Percentiles rank a stretch among this genome's conserved stretches.
Conservation (phyloP, 2,113 vertebrate species). For the Ardeotis arabs region DNA sequence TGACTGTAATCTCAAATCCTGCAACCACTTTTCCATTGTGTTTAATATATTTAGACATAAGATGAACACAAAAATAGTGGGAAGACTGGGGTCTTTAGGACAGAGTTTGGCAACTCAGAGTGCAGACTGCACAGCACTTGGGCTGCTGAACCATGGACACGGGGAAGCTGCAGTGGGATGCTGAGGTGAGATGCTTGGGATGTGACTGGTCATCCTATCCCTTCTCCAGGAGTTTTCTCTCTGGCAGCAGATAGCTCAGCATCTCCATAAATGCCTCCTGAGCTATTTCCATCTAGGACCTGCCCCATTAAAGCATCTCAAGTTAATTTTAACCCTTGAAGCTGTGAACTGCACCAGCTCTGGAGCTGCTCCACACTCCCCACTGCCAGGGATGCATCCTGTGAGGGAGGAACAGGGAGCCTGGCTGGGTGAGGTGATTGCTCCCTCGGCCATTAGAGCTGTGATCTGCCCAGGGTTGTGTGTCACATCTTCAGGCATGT, state of each 20-base stretch:
- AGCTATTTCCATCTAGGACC: background rate
- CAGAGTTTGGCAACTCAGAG: background rate
- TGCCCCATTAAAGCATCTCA: background rate
- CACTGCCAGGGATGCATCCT: background rate
- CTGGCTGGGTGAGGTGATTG: background rate
- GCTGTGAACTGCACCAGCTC: background rate
- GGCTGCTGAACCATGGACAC: background rate
- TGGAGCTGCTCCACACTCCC: background rate
- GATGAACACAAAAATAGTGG: background rate
- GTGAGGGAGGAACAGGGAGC: fast-evolving
- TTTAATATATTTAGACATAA: background rate
- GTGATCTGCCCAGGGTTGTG: fast-evolving
- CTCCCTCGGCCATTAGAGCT: fast-evolving
- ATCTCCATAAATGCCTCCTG: background rate
- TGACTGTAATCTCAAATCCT: background rate
- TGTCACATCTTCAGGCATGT: background rate
- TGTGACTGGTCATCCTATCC: background rate
- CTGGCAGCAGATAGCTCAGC: background rate
- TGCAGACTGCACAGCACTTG: background rate
- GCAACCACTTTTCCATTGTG: background rate
- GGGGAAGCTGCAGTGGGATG: background rate
- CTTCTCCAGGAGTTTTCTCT: background rate
- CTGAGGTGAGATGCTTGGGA: background rate
- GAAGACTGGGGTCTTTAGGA: background rate
- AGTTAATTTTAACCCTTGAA: background rate